Base-by-base conservation (phyloP, 1,140 invertebrate genomes). In the Lordiphosa collinella region DNA sequence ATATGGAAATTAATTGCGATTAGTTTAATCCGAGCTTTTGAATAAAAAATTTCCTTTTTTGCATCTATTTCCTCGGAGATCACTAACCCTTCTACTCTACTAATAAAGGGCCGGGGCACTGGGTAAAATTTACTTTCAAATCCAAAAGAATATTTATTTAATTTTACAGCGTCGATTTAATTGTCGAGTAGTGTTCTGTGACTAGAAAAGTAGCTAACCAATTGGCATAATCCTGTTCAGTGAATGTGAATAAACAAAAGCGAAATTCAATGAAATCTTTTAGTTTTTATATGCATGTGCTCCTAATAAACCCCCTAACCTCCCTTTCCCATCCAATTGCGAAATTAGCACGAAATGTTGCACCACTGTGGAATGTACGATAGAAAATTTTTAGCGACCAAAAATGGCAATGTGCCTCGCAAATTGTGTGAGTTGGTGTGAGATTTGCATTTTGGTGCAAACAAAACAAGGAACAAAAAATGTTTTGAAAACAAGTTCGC, bases 401-500 rank as follows among this genome's bases (percentile, higher is more conserved):
- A 50, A 37, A 37, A 50, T 50, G 16, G 22, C 9, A 22, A 25
- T 12, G 11, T 44, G 22, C 41, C 41, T 44, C 10, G 22, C 18
- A 31, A 43, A 29, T 44, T 44, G 41, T 44, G 48, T 35, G 48
- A 34, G 31, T 18, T 35, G 14, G 11, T 52, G 35, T 7, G 16
- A 22, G 16, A 40, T 69, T 59, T 54, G 55, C 46, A 54, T 65
- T 54, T 60, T 18, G 11, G 51, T 47, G 61, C 55, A 59, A 67
- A 61, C 22, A 44, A 44, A 58, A 62, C 40, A 46, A 38, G 32
- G 37, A 57, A 64, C 57, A 53, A 62, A 48, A 68, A 68, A 51
- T 53, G 54, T 48, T 54, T 47, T 60, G 31, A 40, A 60, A 75
- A 66, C 76, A 75, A 71, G 48, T 67, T 44, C 37, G 16, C 46